Conservation (phyloP, 2,888 invertebrate species). For the Amiota communis region DNA sequence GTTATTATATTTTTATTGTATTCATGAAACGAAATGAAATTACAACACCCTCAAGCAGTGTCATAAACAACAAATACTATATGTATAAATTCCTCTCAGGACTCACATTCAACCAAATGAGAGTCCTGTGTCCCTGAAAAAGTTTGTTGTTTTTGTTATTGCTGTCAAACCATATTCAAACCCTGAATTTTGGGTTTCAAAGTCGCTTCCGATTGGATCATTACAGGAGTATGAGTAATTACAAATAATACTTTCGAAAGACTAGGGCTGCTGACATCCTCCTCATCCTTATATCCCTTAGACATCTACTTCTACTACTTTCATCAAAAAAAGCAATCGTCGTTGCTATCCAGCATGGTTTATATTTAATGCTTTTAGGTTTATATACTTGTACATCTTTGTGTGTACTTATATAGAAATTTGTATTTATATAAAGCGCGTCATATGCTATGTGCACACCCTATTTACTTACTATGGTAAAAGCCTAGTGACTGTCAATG, state of each 20-base stretch:
- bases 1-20: constrained; percentile 42
- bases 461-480: constrained; percentile 40
- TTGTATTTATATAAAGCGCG: not conserved
- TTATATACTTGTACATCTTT: constrained; percentile 25
- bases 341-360: constrained; percentile 28
- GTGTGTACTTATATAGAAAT: constrained; percentile 40
- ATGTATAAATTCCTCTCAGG: constrained; percentile 28
- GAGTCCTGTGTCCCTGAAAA: not conserved
- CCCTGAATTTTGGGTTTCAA: constrained; percentile 66
- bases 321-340: not conserved
- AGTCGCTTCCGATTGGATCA: constrained; percentile 70
- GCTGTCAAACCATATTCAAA: constrained; percentile 54
- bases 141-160: constrained; percentile 24
- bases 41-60: constrained; percentile 64
- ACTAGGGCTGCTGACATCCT: constrained; percentile 38
- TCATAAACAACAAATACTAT: constrained; percentile 40
- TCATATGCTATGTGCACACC: constrained; percentile 54
- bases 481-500: no score
- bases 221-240: constrained; percentile 67
- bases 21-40: constrained; percentile 58
- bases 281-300: not conserved
- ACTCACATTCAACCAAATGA: constrained; percentile 38
- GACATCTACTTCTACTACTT: no score
- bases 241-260: constrained; percentile 57
- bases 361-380: constrained; percentile 30